Base-by-base conservation (phyloP, 2,888 invertebrate species). In the Melanostoma mellinum region DNA sequence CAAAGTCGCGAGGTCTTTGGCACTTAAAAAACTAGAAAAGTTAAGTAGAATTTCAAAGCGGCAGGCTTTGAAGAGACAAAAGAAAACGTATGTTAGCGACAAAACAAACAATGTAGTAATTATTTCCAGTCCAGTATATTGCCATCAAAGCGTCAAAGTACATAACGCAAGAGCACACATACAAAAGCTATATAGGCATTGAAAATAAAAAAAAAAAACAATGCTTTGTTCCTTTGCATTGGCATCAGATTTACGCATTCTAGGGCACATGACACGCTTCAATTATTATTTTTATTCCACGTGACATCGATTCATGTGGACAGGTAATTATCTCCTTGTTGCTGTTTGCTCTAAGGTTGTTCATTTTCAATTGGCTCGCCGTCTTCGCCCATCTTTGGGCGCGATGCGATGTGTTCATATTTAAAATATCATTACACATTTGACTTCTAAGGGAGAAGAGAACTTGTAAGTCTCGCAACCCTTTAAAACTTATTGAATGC, bases 251-350 rank as follows among this genome's bases (percentile, higher is more conserved):
- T 84, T 74, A 78, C 84, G 65, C 84, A 84, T 84, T 84, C 84
- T 78, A 44, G 84, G 55, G 63, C 84, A 78, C 44, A 78, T 78
- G 69, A 84, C 74, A 84, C 74, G 78, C 73, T 84, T 84, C 84
- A 78, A 74, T 67, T 67, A 69, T 61, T 56, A 52, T 44, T 20
- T 20, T 20, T 44, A 69, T 74, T 78, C 68, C 65, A 84, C 58
- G 78, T 78, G 78, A 84, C 84, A 84, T 78, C 74, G 48, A 78
- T 78, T 78, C 58, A 55, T 30, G 61, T 44, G 35, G 65, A 76
- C 61, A 63, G 68, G 77, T 73, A 78, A 67, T 60, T 69, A 69
- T 56, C 81, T 55, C 58, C 63, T 74, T 40, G 48, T 74, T 65
- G 56, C 72, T 65, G 20, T 48, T 74, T 69, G 35, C 65, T 53